These are phyloP conservation scores for Drosophila austrosaltans DNA, from an alignment of 2,888 invertebrate genomes.

Conservation along the genomic window DNA sequence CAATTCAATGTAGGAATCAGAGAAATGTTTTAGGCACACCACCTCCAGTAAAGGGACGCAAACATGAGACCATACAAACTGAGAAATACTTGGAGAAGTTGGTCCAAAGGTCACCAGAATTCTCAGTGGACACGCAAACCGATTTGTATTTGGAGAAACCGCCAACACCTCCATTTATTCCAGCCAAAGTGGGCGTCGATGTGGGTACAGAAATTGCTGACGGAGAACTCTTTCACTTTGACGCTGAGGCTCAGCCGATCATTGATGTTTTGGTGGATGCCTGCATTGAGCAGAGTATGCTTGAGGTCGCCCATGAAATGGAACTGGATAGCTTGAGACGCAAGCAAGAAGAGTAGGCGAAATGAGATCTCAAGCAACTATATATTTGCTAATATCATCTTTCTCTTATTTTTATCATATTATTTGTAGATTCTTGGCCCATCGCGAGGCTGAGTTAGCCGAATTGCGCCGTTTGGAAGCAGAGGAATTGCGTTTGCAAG, in stretches of 20 bases:
- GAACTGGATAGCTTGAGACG: slow-evolving; percentile 92
- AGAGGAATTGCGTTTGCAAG: slow-evolving; percentile 88
- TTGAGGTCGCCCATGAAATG: slow-evolving; percentile 96
- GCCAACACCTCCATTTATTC: slow-evolving; percentile 90
- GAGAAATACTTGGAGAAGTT: slow-evolving; percentile 95
- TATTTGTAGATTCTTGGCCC: slow-evolving; percentile 80
- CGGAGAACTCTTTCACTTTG: slow-evolving; percentile 97
- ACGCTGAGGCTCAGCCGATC: slow-evolving; percentile 94
- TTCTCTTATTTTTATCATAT: neutral
- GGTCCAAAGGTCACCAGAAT: slow-evolving; percentile 89
- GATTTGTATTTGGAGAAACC: slow-evolving; percentile 94
- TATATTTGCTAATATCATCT: slow-evolving; percentile 72
- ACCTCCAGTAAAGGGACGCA: slow-evolving; percentile 89
- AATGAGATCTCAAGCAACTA: neutral
- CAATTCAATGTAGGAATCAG: slow-evolving; percentile 84
- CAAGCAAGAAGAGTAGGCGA: slow-evolving; percentile 85
- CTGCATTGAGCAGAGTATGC: slow-evolving; percentile 93
- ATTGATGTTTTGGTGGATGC: slow-evolving; percentile 95
- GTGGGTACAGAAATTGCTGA: slow-evolving; percentile 93
- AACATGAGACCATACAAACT: slow-evolving; percentile 94
- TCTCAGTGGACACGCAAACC: slow-evolving; percentile 92
- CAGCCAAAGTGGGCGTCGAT: slow-evolving; percentile 92
- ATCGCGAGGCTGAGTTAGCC: slow-evolving; percentile 91
- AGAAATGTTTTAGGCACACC: slow-evolving; percentile 84
- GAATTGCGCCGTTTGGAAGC: slow-evolving; percentile 92